Evolutionary conservation across 2,113 vertebrate genomes (phyloP).

Genomic region (Toxotes chatareus): DNA sequence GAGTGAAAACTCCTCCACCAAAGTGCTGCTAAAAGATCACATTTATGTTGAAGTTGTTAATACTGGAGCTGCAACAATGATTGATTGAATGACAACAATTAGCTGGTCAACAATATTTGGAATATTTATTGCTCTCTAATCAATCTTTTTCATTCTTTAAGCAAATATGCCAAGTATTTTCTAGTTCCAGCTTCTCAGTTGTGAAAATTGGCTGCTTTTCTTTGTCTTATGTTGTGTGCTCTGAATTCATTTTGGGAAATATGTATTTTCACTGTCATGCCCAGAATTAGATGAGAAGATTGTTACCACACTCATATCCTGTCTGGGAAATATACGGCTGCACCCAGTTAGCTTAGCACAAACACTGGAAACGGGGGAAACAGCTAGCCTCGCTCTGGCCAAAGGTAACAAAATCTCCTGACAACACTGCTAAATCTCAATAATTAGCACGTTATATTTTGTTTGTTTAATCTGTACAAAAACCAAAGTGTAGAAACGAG

Average conservation of each 20-base stretch:
- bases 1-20: background rate
- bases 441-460: background rate
- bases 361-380: no score
- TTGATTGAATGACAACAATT: no score
- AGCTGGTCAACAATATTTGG: background rate
- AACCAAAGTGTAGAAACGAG: background rate
- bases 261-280: background rate
- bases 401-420: no score
- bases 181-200: background rate
- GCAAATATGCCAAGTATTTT: background rate
- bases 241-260: background rate
- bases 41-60: background rate
- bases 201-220: background rate
- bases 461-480: background rate
- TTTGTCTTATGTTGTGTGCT: background rate
- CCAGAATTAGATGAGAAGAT: background rate
- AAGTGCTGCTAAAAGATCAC: constrained; percentile 1
- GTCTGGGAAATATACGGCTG: background rate
- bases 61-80: background rate
- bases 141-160: no score
- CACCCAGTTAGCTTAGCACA: background rate
- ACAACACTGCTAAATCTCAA: no score
- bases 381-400: no score
- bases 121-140: background rate
- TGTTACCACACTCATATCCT: no score